Evolutionary conservation across 2,888 invertebrate genomes (phyloP).

Genomic region (Pammene aurita): DNA sequence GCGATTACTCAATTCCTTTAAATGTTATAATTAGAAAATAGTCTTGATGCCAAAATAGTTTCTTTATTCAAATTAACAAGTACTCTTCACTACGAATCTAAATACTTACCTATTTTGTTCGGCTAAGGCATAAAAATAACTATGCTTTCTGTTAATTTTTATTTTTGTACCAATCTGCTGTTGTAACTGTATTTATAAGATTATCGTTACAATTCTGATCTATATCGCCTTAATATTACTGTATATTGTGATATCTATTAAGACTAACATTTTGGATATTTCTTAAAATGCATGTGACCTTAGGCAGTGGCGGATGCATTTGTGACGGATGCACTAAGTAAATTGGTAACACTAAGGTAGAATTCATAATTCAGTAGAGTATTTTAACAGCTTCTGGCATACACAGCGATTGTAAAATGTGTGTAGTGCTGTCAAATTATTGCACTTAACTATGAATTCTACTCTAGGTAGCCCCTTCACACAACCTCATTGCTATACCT

Average conservation of each 20-base stretch:
- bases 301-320: constrained; percentile 56
- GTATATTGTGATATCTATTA: constrained; percentile 7
- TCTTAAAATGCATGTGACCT: constrained; percentile 52
- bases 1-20: constrained; percentile 67
- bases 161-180: constrained; percentile 62
- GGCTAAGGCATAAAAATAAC: constrained; percentile 42
- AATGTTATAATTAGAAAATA: constrained; percentile 62
- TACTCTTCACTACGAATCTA: constrained; percentile 31
- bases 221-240: constrained; percentile 31
- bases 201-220: constrained; percentile 41
- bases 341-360: too few species aligned
- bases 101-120: constrained; percentile 20
- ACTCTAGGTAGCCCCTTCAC: too few species aligned
- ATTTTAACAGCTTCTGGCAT: too few species aligned
- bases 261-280: constrained; percentile 10
- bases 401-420: too few species aligned
- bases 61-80: constrained; percentile 38
- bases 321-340: constrained; percentile 51
- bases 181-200: constrained; percentile 47
- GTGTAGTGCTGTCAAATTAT: too few species aligned
- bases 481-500: too few species aligned
- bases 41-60: constrained; percentile 67
- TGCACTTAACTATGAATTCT: too few species aligned
- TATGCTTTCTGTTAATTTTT: constrained; percentile 42
- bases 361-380: too few species aligned